Evolutionary conservation across 2,797 vertebrate species (phyloP).

Genomic region (Spondyliosoma cantharus): DNA sequence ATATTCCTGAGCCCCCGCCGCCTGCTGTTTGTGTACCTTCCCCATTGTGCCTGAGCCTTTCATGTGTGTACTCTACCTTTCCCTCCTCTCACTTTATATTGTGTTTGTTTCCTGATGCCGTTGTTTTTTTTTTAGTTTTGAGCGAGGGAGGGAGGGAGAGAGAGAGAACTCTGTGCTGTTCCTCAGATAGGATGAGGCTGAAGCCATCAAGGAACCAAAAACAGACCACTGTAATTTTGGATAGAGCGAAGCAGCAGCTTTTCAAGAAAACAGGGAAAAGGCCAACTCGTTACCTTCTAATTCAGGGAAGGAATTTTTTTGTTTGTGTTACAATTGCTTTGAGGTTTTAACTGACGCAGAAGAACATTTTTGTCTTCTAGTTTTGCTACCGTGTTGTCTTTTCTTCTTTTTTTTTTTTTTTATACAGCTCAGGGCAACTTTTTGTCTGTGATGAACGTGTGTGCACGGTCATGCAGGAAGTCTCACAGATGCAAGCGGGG

Average conservation of each 20-base stretch:
- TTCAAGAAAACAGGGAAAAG: slow-evolving; percentile 45
- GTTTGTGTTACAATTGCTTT: slow-evolving; percentile 54
- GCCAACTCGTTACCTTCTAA: slow-evolving; percentile 44
- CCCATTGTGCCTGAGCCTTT: slow-evolving; percentile 57
- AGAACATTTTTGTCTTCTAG: slow-evolving; percentile 18
- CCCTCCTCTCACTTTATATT: slow-evolving; percentile 50
- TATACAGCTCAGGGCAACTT: slow-evolving; percentile 4
- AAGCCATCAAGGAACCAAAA: slow-evolving; percentile 56
- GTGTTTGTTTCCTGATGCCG: slow-evolving; percentile 57
- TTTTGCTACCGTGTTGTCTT: slow-evolving; percentile 10
- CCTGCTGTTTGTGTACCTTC: slow-evolving; percentile 62
- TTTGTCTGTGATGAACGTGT: slow-evolving; percentile 33
- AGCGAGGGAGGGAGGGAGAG: too few species aligned
- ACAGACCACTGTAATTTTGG: slow-evolving; percentile 68
- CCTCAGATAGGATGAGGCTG: slow-evolving; percentile 22
- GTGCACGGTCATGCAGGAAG: slow-evolving; percentile 55
- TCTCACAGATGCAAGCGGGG: slow-evolving; percentile 41
- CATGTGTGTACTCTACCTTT: slow-evolving; percentile 43
- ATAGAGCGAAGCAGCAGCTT: slow-evolving; percentile 46
- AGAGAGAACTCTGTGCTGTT: slow-evolving; percentile 16
- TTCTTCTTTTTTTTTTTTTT: slow-evolving; percentile 31
- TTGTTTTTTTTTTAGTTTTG: slow-evolving; percentile 10
- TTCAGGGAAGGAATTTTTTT: slow-evolving; percentile 36
- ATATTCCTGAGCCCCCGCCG: slow-evolving; percentile 36
- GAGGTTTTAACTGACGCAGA: slow-evolving; percentile 36